Conservation (phyloP, 2,113 vertebrate species). For the Kryptolebias marmoratus region DNA sequence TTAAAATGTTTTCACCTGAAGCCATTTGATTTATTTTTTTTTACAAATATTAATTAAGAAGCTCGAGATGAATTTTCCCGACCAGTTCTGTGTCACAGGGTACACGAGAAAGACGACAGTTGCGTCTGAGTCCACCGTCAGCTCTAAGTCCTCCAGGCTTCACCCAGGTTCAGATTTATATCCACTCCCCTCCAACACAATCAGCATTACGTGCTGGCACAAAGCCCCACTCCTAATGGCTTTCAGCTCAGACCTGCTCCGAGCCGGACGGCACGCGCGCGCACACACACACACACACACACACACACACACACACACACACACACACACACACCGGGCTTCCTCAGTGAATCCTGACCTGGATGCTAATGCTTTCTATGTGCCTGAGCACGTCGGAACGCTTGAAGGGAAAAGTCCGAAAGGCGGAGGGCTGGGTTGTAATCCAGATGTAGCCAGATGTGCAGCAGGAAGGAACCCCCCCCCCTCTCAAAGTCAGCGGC, state of each 20-base stretch:
- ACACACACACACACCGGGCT: constrained; percentile 13
- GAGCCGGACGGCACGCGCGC: constrained; percentile 8
- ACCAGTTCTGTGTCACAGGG: constrained; percentile 6
- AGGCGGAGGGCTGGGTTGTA: neutral
- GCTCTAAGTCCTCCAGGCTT: constrained; percentile 55
- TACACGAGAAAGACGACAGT: constrained; percentile 18
- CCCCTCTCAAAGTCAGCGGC: too few relatives aligned
- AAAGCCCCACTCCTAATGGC: constrained; percentile 30
- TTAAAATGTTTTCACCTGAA: neutral
- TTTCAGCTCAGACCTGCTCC: constrained; percentile 21
- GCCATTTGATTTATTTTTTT: too few relatives aligned
- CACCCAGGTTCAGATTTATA: constrained; percentile 36
- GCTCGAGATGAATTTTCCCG: constrained; percentile 2
- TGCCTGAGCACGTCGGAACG: constrained; percentile 62
- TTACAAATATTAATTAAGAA: constrained; percentile 16
- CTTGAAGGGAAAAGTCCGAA: constrained; percentile 45
- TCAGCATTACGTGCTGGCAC: constrained; percentile 30
- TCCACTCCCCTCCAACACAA: constrained; percentile 26
- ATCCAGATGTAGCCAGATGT: constrained; percentile 7
- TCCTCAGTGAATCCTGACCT: constrained; percentile 54
- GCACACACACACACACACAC: neutral
- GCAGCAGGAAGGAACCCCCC: neutral
- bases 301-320: neutral
- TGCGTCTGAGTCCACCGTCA: constrained; percentile 38
- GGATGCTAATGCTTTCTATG: constrained; percentile 56